Percentiles rank a stretch among this genome's conserved stretches.
These are phyloP conservation scores for Cepphus grylle DNA, from an alignment of 2,113 vertebrate genomes.

Conservation along the genomic window DNA sequence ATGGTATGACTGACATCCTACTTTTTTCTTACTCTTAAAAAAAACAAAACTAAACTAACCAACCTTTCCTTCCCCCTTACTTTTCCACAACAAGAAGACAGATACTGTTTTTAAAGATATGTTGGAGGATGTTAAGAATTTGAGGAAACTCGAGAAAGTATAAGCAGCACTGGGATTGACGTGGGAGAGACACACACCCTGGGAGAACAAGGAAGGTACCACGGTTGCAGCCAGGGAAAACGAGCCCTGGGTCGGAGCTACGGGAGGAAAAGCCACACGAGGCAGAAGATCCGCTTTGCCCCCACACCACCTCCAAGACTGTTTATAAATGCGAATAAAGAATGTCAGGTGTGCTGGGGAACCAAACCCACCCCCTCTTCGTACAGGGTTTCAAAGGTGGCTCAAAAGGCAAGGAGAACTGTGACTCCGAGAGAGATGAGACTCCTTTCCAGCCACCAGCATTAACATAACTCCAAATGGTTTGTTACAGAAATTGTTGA, in stretches of 20 bases:
- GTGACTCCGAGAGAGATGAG: not conserved
- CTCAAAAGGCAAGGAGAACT: not conserved
- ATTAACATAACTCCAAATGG: not conserved
- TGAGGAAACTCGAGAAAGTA: not conserved
- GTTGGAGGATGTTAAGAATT: not conserved
- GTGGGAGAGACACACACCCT: not conserved
- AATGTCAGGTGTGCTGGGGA: not conserved
- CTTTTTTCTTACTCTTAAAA: not conserved
- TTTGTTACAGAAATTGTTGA: not conserved
- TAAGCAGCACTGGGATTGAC: not conserved
- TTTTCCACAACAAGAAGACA: not conserved
- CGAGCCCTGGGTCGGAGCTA: not conserved
- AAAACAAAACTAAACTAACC: not conserved
- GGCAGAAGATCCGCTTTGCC: not conserved
- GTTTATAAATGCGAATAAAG: not conserved
- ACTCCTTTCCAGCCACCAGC: not conserved
- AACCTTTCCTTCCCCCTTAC: not conserved
- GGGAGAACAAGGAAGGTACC: not conserved
- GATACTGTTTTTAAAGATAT: not conserved
- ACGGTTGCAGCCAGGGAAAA: not conserved
- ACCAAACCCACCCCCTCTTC: not conserved
- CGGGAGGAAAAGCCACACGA: not conserved
- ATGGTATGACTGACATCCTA: not conserved
- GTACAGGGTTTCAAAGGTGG: too few relatives aligned
- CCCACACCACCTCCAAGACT: not conserved